Percentiles rank a stretch among this genome's conserved stretches.
Conservation (phyloP, 2,797 vertebrate genomes). For the Anisognathus igniventris region DNA sequence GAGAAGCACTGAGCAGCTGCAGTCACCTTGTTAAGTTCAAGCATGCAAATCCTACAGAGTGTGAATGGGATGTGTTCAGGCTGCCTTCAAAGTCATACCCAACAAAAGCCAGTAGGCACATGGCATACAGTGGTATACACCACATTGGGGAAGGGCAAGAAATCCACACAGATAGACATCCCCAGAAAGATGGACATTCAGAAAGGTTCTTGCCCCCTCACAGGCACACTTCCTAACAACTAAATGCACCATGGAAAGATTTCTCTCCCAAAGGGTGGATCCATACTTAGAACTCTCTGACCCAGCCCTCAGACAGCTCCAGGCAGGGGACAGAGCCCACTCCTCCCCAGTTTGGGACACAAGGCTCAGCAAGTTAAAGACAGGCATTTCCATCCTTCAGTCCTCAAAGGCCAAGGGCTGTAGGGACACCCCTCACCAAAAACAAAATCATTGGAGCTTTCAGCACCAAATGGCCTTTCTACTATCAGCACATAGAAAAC, state of each 20-base stretch:
- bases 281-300: neutral
- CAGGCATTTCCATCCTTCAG: neutral
- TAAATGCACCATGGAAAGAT: neutral
- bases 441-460: neutral
- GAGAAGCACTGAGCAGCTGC: neutral
- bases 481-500: neutral
- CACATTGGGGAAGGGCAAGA: neutral
- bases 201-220: neutral
- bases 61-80: neutral
- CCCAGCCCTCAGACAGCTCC: neutral
- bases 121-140: accelerated
- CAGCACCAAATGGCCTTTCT: constrained; percentile 8
- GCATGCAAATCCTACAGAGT: neutral
- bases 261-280: neutral
- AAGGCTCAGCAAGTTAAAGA: neutral
- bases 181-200: accelerated
- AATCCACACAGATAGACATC: accelerated
- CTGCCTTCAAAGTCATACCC: neutral
- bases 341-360: neutral
- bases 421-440: neutral
- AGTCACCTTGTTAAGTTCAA: neutral
- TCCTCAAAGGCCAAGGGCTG: neutral
- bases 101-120: neutral
- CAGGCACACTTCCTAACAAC: neutral
- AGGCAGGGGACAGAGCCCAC: neutral